These are phyloP conservation scores for Trachelus tabidus DNA, from an alignment of 2,888 invertebrate species.

Conservation along the genomic window DNA sequence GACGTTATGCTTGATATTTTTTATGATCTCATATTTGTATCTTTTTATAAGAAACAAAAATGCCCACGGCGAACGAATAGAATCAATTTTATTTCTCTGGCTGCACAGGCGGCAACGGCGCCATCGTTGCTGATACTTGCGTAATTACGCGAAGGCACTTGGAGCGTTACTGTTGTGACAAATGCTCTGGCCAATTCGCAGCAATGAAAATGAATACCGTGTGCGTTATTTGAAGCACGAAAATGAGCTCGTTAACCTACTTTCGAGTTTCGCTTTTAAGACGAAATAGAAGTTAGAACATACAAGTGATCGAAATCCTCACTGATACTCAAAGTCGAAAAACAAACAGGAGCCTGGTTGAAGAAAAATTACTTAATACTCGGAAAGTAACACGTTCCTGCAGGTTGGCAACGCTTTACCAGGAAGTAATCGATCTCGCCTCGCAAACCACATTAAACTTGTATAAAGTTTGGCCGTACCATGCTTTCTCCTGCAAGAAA, in stretches of 20 bases:
- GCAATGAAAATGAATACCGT: not conserved
- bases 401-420: not conserved
- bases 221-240: not conserved
- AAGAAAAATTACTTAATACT: not conserved
- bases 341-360: not conserved
- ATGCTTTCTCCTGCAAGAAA: not conserved
- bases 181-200: not conserved
- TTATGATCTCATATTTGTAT: not conserved
- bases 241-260: not conserved
- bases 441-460: slow-evolving; percentile 23
- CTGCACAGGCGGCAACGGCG: not conserved
- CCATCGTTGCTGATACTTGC: not conserved
- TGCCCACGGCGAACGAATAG: not conserved
- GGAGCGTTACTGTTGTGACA: not conserved
- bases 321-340: not conserved
- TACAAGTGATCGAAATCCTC: not conserved
- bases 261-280: not conserved
- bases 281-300: not conserved
- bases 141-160: not conserved
- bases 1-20: not conserved
- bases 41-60: not conserved
- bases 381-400: not conserved
- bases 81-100: not conserved
- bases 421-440: slow-evolving; percentile 23
- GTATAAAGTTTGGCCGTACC: slow-evolving; percentile 4